Base-by-base conservation (phyloP, 2,797 vertebrate genomes). In the Tadarida brasiliensis region DNA sequence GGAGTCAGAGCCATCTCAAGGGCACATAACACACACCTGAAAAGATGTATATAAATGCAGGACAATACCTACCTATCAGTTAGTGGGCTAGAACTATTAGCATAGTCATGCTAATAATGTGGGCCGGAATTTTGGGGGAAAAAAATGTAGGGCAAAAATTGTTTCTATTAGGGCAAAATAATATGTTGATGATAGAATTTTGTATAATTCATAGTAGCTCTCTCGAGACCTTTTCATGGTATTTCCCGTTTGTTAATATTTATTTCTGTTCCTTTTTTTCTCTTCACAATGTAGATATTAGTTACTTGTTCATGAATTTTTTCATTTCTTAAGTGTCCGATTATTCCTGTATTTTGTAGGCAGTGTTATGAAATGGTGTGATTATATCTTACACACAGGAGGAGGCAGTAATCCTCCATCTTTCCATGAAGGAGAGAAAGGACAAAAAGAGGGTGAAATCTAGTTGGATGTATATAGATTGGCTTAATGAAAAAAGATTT, bases 261-360 rank as follows among this genome's bases (percentile, higher is more conserved):
- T 84, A 82, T 71, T 84, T 95, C 59, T 88, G 17, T 73, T 88
- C 19, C 67, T 9, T 56, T 96, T 85, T 82, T 89, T 90, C 51
- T 88, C 63, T 67, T 67, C 24, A 67, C 71, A 94, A 95, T 49
- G 39, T 83, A 5, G 35, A 0, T 77, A 57, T 90, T 92, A 30
- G 54, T 59, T 94, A 88, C 16, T 89, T 86, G n/a, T 65, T 96
- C 33, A 26, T 63, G 20, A 68, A 24, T 16, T 93, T 90, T 95
- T 76, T 4, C 67, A 0, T 76, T 92, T 24, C 77, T 59, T 63
- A 85, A 77, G 33, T 73, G 5, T 85, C 33, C 16, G n/a, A 11
- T 87, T 93, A 54, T 39, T 81, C 8, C 35, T 96, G 10, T 80
- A 15, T 14, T 86, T 95, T 82, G 47, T 67, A 49, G 68, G 19